These are phyloP conservation scores for Heliconius hortense DNA, from an alignment of 2,888 invertebrate genomes.

Conservation along the genomic window DNA sequence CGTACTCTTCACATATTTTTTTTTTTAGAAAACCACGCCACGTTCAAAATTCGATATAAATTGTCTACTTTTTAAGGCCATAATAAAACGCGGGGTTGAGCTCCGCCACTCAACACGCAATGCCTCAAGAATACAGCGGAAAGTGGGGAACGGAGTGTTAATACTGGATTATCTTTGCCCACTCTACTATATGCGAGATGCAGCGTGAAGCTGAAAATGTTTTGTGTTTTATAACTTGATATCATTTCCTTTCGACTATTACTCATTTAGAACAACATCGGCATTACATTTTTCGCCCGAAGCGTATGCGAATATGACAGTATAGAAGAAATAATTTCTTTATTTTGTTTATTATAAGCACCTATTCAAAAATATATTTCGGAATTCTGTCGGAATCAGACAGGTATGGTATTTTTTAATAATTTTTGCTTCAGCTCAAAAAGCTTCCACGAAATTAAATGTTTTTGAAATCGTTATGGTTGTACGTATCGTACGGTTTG, in stretches of 20 bases:
- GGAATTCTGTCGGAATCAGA: not conserved
- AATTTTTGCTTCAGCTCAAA: not conserved
- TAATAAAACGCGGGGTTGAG: too few species aligned
- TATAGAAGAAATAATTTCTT: slow-evolving; percentile 27
- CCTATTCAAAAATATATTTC: not conserved
- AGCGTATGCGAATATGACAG: slow-evolving; percentile 25
- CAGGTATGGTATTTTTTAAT: not conserved
- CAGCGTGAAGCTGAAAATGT: too few species aligned
- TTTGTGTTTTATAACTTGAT: not conserved
- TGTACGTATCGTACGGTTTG: too few species aligned
- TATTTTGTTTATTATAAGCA: slow-evolving; percentile 14
- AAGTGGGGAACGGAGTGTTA: too few species aligned
- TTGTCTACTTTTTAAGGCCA: too few species aligned
- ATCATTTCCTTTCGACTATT: not conserved
- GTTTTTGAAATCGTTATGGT: not conserved
- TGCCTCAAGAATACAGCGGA: too few species aligned
- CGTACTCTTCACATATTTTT: too few species aligned
- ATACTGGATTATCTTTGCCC: too few species aligned
- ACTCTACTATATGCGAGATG: too few species aligned
- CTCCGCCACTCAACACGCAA: too few species aligned
- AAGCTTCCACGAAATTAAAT: not conserved
- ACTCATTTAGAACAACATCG: slow-evolving; percentile 10
- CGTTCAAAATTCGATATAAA: too few species aligned
- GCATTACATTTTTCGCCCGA: slow-evolving; percentile 33
- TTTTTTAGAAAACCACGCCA: too few species aligned